Base-by-base conservation (phyloP, 1,140 invertebrate genomes). In the Macrocentrus cingulum region DNA sequence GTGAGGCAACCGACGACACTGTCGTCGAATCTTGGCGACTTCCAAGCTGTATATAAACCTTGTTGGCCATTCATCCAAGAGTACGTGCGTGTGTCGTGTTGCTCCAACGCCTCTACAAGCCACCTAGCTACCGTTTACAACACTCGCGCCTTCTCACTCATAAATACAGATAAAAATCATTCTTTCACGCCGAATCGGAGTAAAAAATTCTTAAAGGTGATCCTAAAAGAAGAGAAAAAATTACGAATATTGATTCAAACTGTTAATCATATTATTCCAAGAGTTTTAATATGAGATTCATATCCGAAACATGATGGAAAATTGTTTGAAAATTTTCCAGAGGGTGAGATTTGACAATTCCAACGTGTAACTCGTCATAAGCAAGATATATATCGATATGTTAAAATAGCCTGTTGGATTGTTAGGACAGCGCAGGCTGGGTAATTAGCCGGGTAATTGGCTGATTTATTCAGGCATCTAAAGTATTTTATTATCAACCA, bases 111-210 rank as follows among this genome's bases (percentile, higher is more conserved):
- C 57, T 39, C 45, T 52, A 69, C 68, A 71, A 57, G 48, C 15
- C 48, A 51, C 37, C 39, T 29, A 16, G 63, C 69, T 71, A 70
- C 69, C 64, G 68, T 71, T 71, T 67, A 64, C 68, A 67, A 20
- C 61, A 52, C n/a, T n/a, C n/a, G n/a, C n/a, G 25, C 55, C 18
- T 15, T 13, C 11, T 46, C 19, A 25, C 44, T 46, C 7, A n/a
- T n/a, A n/a, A n/a, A n/a, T n/a, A n/a, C n/a, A n/a, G n/a, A n/a
- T n/a, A n/a, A n/a, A n/a, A n/a, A n/a, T n/a, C n/a, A n/a, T 25
- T 23, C 11, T 7, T 20, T 15, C 23, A 18, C 18, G 13, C 36
- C 6, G 7, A 16, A 13, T 16, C n/a, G n/a, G n/a, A n/a, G n/a
- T n/a, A n/a, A n/a, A n/a, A n/a, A n/a, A n/a, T n/a, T n/a, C n/a